phyloP scores from a whole-genome alignment of 2,888 invertebrate species.

The Nomada fucata region DNA sequence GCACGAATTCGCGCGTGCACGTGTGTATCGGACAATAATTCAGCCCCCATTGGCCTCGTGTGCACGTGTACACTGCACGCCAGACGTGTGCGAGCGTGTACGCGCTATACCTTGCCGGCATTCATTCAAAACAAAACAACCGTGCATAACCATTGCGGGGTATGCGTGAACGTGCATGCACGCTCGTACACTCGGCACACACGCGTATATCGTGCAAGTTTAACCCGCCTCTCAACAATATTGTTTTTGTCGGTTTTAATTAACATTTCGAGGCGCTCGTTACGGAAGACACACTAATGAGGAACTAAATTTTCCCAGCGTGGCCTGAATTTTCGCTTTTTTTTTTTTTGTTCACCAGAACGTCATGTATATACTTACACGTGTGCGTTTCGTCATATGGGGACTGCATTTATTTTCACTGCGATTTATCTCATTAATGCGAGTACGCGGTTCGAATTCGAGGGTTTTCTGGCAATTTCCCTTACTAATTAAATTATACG shows the following conservation, averaged over 20 bases:
- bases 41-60: neutral
- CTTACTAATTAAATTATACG: neutral
- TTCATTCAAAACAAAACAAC: slow-evolving; percentile 65
- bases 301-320: slow-evolving; percentile 8
- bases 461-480: neutral
- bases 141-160: slow-evolving; percentile 55
- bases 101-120: slow-evolving; percentile 38
- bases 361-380: neutral
- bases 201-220: slow-evolving; percentile 19
- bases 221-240: slow-evolving; percentile 18
- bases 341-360: neutral
- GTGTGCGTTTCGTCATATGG: neutral
- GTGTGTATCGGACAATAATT: slow-evolving; percentile 16
- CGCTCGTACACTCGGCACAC: neutral
- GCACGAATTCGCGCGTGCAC: slow-evolving; percentile 21
- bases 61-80: neutral
- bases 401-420: neutral
- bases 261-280: slow-evolving; percentile 33
- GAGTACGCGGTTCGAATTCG: too few relatives aligned
- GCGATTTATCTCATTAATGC: neutral
- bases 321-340: neutral
- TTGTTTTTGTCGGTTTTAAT: slow-evolving; percentile 45
- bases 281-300: slow-evolving; percentile 18
- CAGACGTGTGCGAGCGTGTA: neutral
- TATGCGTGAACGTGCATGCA: neutral